These are phyloP conservation scores for Drosophila busckii DNA, from an alignment of 1,140 invertebrate species.

Conservation along the genomic window DNA sequence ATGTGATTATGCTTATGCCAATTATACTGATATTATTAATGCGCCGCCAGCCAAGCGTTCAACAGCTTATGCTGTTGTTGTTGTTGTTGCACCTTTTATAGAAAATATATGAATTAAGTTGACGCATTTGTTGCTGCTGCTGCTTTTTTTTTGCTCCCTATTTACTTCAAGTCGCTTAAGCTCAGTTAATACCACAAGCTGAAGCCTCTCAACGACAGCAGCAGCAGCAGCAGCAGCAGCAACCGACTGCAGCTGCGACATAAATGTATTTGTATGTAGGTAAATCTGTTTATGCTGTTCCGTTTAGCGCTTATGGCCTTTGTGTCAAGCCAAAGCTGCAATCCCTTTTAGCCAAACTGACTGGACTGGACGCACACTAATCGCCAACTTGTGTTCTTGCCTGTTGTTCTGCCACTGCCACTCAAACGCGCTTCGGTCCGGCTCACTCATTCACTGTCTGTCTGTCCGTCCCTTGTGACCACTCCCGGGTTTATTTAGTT, in stretches of 20 bases:
- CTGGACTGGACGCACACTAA: conserved; percentile 16
- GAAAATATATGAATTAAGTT: conserved; percentile 69
- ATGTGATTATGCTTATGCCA: conserved; percentile 76
- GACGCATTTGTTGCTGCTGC: conserved; percentile 41
- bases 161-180: conserved; percentile 52
- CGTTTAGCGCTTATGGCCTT: no score
- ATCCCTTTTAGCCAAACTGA: conserved; percentile 5
- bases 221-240: no score
- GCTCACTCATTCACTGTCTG: no score
- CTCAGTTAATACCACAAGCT: conserved; percentile 49
- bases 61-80: conserved; percentile 23
- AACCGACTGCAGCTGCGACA: no score
- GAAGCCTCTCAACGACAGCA: conserved; percentile 22
- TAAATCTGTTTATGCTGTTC: conserved; percentile 17
- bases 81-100: conserved; percentile 70
- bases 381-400: conserved; percentile 20
- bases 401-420: no score
- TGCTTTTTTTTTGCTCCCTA: conserved; percentile 25
- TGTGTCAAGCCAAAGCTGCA: neutral
- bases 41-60: conserved; percentile 24
- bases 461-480: neutral
- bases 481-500: conserved; percentile 13
- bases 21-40: conserved; percentile 78
- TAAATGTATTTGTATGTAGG: conserved; percentile 12
- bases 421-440: no score